Evolutionary conservation across 2,797 vertebrate genomes (phyloP).

Genomic region (Thaleichthys pacificus): DNA sequence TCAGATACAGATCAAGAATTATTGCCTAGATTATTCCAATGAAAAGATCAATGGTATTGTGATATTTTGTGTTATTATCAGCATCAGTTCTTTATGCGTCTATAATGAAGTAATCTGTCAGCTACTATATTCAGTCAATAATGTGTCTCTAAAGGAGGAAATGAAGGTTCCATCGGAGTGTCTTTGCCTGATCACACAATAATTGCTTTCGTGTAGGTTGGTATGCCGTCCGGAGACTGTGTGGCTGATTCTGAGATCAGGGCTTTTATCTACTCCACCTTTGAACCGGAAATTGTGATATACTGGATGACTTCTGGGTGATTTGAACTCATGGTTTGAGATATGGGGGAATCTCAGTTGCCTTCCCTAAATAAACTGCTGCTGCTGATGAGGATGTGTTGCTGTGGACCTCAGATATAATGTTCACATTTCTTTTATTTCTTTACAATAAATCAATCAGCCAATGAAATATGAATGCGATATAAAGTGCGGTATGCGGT

Average conservation of each 20-base stretch:
- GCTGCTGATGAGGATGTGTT: background rate
- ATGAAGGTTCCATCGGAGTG: background rate
- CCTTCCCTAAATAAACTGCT: background rate
- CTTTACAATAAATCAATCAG: background rate
- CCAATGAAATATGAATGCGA: too few species aligned
- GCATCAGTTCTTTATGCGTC: background rate
- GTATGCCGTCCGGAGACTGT: background rate
- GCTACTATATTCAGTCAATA: background rate
- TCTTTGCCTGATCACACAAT: background rate
- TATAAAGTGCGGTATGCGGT: too few species aligned
- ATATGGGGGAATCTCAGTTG: background rate
- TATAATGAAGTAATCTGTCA: background rate
- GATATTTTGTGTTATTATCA: too few species aligned
- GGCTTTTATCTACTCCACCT: background rate
- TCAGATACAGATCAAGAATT: too few species aligned
- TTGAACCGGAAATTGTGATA: conserved; percentile 3
- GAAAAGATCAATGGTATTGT: too few species aligned
- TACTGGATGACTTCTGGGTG: background rate
- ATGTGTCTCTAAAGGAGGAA: background rate
- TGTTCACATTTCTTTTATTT: background rate
- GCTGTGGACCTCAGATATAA: background rate
- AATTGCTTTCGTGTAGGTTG: conserved; percentile 5
- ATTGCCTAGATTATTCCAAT: too few species aligned
- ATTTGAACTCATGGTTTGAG: background rate
- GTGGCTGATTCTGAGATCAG: background rate